Base-by-base conservation (phyloP, 1,140 invertebrate genomes). In the Diprion similis region DNA sequence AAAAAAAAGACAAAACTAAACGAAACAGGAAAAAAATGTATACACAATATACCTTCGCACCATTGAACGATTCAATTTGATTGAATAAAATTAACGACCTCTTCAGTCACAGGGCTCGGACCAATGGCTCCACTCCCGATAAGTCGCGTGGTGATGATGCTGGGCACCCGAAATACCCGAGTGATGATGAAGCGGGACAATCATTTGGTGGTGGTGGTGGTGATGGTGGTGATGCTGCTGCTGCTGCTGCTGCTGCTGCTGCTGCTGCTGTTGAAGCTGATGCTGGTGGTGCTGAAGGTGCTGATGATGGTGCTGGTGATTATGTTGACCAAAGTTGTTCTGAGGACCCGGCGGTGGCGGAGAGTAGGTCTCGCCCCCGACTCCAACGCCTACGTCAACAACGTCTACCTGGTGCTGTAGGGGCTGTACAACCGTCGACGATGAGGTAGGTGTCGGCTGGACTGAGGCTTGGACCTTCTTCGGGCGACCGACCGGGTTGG, bases 401-500 rank as follows among this genome's bases (percentile, higher is more conserved):
- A 85, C 82, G 72, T 86, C 85, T 69, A 86, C 81, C 76, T 80
- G 82, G 8, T 73, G 45, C 46, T 79, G 64, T 24, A 72, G 77
- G 70, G 76, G 74, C 77, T 77, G 51, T 72, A 70, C 77, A 72
- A 48, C 18, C 37, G 69, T 70, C 70, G 75, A 82, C 76, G 65
- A 80, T 78, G 71, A 59, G 51, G 78, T 77, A 67, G 78, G 75
- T 77, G 84, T 81, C 76, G 83, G 80, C 72, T 83, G 82, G 24
- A 81, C 79, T 72, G 84, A 83, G 74, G 84, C 81, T 74, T 86
- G 85, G 13, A 85, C 84, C 85, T 88, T 87, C 77, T 88, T 87
- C 83, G 87, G 87, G 84, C 87, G 87, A 84, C 85, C 85, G 79
- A 88, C 86, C 86, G 87, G 86, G 87, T 91, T 91, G 85, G 90